A percentile compares a stretch with the other conserved stretches of the same genome.
Evolutionary conservation across 2,113 vertebrate species (phyloP).

Genomic region (Antechinus flavipes): DNA sequence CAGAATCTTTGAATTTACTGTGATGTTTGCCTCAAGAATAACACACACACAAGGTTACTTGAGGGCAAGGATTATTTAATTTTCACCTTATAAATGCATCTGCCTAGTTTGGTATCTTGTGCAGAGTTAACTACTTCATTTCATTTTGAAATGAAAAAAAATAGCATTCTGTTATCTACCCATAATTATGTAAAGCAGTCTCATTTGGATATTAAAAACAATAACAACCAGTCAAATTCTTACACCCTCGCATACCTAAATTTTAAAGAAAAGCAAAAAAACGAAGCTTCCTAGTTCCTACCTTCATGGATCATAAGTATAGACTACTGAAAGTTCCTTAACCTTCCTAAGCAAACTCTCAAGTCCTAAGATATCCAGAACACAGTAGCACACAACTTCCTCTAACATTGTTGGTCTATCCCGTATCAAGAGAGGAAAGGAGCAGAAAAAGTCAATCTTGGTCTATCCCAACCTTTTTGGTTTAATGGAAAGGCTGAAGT

Average conservation of each 20-base stretch:
- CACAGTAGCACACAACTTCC: neutral
- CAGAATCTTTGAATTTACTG: constrained; percentile 37
- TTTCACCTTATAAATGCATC: neutral
- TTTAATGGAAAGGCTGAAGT: neutral
- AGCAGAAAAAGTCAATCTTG: neutral
- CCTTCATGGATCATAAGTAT: neutral
- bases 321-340: neutral
- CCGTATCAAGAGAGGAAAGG: neutral
- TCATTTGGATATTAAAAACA: neutral
- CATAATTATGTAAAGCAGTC: neutral
- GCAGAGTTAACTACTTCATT: too few relatives aligned
- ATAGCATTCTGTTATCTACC: too few relatives aligned
- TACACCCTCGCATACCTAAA: neutral
- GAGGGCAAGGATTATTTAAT: neutral
- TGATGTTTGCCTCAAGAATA: neutral
- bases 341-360: neutral
- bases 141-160: too few relatives aligned
- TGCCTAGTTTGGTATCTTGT: neutral
- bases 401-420: neutral
- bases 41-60: neutral
- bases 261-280: constrained; percentile 9
- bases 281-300: neutral
- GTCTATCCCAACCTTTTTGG: neutral
- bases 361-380: neutral
- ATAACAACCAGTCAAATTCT: neutral